Conservation (phyloP, 1,140 invertebrate genomes). For the Megathymus violae region DNA sequence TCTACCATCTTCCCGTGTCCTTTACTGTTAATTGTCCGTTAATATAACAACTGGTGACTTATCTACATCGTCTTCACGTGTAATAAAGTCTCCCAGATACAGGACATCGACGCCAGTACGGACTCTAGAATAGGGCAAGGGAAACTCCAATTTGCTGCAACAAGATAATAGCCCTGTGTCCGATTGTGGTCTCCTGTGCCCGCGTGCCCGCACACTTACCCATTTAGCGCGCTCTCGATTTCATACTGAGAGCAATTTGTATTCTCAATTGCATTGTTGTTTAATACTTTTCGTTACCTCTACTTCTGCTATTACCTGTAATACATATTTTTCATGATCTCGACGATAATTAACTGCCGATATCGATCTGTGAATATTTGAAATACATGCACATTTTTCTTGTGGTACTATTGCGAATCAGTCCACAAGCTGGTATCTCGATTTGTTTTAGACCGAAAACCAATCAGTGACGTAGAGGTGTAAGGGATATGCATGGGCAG, state of each 20-base stretch:
- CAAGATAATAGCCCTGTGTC: slow-evolving; percentile 44
- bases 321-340: background rate
- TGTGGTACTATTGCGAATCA: no score
- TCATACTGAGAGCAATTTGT: slow-evolving; percentile 10
- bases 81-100: background rate
- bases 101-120: slow-evolving; percentile 17
- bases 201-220: slow-evolving; percentile 37
- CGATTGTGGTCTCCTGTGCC: slow-evolving; percentile 26
- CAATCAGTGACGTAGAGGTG: no score
- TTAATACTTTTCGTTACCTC: background rate
- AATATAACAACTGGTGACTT: no score
- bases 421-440: no score
- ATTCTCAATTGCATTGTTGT: slow-evolving; percentile 3
- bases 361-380: no score
- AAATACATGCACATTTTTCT: no score
- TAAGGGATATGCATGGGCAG: no score
- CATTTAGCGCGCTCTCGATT: slow-evolving; percentile 27
- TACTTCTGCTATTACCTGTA: no score
- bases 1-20: background rate
- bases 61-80: background rate
- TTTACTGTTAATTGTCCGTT: background rate
- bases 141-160: slow-evolving; percentile 53
- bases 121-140: slow-evolving; percentile 45
- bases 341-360: no score
- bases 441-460: no score